phyloP scores from a whole-genome alignment of 2,113 vertebrate genomes.

The Oncorhynchus keta region DNA sequence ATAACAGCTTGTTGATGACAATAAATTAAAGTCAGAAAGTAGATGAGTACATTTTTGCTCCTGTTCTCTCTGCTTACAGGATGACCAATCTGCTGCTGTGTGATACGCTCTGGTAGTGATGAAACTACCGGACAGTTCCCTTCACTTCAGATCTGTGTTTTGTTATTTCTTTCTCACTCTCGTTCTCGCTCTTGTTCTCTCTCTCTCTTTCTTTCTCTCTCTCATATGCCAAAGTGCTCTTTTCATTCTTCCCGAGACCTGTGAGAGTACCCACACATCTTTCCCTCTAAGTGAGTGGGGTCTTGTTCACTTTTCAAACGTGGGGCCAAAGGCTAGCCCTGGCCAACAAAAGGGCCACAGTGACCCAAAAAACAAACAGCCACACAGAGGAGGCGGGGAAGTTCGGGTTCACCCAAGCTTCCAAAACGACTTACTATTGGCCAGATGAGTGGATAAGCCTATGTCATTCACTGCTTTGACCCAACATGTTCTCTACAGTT shows the following conservation, averaged over 20 bases:
- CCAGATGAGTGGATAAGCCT: not conserved
- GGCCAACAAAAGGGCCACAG: slow-evolving; percentile 7
- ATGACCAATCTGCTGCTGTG: not conserved
- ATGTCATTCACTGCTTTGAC: not conserved
- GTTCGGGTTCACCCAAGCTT: not conserved
- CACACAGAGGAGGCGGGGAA: not conserved
- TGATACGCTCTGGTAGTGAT: not conserved
- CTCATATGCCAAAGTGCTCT: not conserved
- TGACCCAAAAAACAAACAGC: no score
- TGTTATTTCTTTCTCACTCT: not conserved
- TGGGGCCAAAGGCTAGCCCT: slow-evolving; percentile 8
- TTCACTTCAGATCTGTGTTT: not conserved
- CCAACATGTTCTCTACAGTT: not conserved
- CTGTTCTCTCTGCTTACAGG: not conserved
- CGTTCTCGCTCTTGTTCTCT: no score
- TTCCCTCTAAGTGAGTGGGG: not conserved
- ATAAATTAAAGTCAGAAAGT: no score
- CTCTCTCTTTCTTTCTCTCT: not conserved
- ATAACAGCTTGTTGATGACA: no score
- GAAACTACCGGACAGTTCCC: not conserved
- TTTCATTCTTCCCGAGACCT: not conserved
- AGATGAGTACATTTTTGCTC: not conserved
- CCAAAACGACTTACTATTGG: not conserved
- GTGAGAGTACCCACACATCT: not conserved
- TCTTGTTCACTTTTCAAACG: slow-evolving; percentile 22